These are phyloP conservation scores for Hydra vulgaris DNA, from an alignment of 30 jellyfish, hydroid and myxozoan genomes.

Conservation along the genomic window DNA sequence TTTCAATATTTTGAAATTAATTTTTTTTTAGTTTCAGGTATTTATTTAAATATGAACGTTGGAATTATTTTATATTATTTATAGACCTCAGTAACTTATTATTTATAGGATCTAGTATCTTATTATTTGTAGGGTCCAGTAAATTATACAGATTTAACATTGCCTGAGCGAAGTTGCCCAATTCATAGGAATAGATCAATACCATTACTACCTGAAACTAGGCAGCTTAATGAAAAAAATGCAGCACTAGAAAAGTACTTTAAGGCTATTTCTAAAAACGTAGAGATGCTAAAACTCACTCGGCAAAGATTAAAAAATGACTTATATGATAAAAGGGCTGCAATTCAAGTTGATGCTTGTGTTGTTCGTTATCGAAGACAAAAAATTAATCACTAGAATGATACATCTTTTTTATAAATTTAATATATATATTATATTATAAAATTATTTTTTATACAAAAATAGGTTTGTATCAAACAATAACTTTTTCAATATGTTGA, in stretches of 20 bases:
- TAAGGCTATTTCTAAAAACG: conserved; percentile 72
- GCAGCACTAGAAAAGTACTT: conserved; percentile 66
- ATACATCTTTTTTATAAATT: too few relatives aligned
- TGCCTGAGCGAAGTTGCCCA: conserved; percentile 79
- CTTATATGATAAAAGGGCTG: conserved; percentile 56
- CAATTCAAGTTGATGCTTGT: conserved; percentile 73
- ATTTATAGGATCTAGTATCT: too few relatives aligned
- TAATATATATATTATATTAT: too few relatives aligned
- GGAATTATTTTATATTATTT: too few relatives aligned
- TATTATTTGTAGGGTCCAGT: conserved; percentile 81
- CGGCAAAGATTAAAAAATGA: conserved; percentile 58
- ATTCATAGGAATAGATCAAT: conserved; percentile 39
- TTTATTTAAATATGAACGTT: too few relatives aligned
- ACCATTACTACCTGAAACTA: conserved; percentile 83
- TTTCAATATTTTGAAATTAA: too few relatives aligned
- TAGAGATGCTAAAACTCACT: conserved; percentile 66
- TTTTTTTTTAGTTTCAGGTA: too few relatives aligned
- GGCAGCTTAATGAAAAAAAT: conserved; percentile 70
- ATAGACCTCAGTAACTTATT: too few relatives aligned
- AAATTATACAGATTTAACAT: conserved; percentile 59
- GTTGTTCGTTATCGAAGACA: conserved; percentile 85
- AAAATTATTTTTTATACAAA: too few relatives aligned
- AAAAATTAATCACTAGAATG: conserved; percentile 66
- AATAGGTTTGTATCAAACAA: too few relatives aligned
- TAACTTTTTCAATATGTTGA: too few relatives aligned